phyloP scores from a whole-genome alignment of 1,140 invertebrate species.

The Penaeus japonicus region DNA sequence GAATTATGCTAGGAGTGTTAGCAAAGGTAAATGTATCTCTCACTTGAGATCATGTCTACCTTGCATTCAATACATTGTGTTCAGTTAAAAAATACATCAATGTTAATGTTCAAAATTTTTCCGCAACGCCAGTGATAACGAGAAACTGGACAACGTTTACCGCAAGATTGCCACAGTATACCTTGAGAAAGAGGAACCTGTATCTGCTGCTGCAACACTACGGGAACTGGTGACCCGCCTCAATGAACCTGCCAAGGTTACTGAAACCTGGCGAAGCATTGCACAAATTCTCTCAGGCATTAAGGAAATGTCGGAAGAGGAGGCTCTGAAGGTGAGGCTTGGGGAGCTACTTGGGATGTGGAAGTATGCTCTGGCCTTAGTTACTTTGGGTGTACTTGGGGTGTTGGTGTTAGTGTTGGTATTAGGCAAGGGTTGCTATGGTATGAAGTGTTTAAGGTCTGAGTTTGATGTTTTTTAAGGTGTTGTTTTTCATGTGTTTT shows the following conservation, averaged over 20 bases:
- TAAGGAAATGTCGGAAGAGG: background rate
- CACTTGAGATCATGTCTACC: too few species aligned
- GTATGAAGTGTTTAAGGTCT: too few species aligned
- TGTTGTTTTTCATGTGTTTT: too few species aligned
- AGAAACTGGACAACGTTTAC: conserved; percentile 20
- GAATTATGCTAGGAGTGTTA: too few species aligned
- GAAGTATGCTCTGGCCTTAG: too few species aligned
- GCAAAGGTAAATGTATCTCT: too few species aligned
- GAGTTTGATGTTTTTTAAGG: too few species aligned
- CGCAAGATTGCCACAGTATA: conserved; percentile 32
- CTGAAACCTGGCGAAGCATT: conserved; percentile 27
- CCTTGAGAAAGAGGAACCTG: conserved; percentile 1
- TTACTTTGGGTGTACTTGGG: too few species aligned
- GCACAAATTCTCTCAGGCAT: conserved; percentile 30
- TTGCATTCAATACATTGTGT: too few species aligned
- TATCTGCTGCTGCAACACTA: conserved; percentile 14
- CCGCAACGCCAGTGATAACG: conserved; percentile 16
- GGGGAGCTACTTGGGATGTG: background rate
- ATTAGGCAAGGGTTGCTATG: too few species aligned
- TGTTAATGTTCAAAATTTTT: background rate
- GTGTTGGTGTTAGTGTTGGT: too few species aligned
- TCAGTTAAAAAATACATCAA: too few species aligned
- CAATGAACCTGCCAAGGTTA: background rate
- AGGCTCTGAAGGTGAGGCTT: conserved; percentile 14
- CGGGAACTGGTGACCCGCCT: background rate